Conservation (phyloP, 2,797 vertebrate species). For the Phalanger gymnotis region DNA sequence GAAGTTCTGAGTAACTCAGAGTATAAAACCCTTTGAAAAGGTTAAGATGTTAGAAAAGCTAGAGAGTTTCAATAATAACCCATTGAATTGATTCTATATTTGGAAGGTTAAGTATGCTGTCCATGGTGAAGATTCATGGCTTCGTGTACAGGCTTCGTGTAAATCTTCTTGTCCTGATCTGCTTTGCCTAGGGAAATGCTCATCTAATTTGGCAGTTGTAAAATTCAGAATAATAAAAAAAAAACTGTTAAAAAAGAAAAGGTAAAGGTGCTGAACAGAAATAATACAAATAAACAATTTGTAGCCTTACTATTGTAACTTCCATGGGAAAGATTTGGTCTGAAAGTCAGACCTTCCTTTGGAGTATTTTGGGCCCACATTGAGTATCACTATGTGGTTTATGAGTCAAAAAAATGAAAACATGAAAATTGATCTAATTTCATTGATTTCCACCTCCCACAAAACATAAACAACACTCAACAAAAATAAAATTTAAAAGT, state of each 20-base stretch:
- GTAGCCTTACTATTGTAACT: constrained; percentile 37
- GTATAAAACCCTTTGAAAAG: constrained; percentile 60
- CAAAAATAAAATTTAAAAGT: constrained; percentile 11
- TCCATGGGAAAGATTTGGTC: constrained; percentile 25
- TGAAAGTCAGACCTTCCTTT: constrained; percentile 11
- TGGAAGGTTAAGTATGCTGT: neutral
- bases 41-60: constrained; percentile 36
- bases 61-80: neutral
- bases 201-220: neutral
- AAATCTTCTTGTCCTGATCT: neutral
- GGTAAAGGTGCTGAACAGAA: constrained; percentile 54
- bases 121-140: neutral
- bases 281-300: constrained; percentile 47
- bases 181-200: neutral
- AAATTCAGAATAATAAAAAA: neutral
- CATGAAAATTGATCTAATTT: constrained; percentile 49
- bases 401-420: constrained; percentile 51
- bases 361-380: neutral
- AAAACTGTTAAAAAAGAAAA: constrained; percentile 31
- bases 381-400: neutral
- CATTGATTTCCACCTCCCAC: constrained; percentile 1
- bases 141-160: too few species aligned
- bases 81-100: neutral
- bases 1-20: constrained; percentile 12
- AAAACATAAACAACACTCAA: constrained; percentile 44